Conservation (phyloP, 2,888 invertebrate genomes). For the Furcula furcula region DNA sequence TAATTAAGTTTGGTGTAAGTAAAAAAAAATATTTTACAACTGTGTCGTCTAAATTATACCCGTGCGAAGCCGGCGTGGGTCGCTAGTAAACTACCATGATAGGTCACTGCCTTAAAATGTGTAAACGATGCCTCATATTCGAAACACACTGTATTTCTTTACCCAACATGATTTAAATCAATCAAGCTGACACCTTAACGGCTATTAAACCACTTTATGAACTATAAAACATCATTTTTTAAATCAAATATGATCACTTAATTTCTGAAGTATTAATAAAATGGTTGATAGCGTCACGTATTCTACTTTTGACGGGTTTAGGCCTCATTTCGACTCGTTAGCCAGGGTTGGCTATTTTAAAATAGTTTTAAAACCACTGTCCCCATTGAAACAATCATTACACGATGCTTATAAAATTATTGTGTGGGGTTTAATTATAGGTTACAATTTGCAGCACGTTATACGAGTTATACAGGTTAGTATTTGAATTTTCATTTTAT, state of each 20-base stretch:
- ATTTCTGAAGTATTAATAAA: slow-evolving; percentile 1
- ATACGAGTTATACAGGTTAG: slow-evolving; percentile 55
- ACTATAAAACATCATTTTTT: background rate
- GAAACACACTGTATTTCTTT: background rate
- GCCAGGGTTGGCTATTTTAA: slow-evolving; percentile 58
- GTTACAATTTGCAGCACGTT: slow-evolving; percentile 61
- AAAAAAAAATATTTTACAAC: too few species aligned
- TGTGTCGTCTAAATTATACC: too few species aligned
- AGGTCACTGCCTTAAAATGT: too few species aligned
- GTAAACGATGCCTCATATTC: too few species aligned
- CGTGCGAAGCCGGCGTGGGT: too few species aligned
- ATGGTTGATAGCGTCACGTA: slow-evolving; percentile 20
- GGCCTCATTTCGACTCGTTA: slow-evolving; percentile 57
- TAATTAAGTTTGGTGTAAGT: too few species aligned
- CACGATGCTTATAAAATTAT: slow-evolving; percentile 43
- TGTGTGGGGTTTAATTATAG: slow-evolving; percentile 40
- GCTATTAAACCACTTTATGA: background rate
- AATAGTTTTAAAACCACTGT: slow-evolving; percentile 38
- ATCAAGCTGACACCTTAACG: slow-evolving; percentile 1
- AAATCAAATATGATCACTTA: background rate
- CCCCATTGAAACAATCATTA: slow-evolving; percentile 28
- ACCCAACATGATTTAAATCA: slow-evolving; percentile 4
- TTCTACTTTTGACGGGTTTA: slow-evolving; percentile 42
- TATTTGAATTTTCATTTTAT: too few species aligned
- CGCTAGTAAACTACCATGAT: too few species aligned